Percentiles rank a stretch among this genome's conserved stretches.
Conservation (phyloP, 2,113 vertebrate genomes). For the Varanus komodoensis region DNA sequence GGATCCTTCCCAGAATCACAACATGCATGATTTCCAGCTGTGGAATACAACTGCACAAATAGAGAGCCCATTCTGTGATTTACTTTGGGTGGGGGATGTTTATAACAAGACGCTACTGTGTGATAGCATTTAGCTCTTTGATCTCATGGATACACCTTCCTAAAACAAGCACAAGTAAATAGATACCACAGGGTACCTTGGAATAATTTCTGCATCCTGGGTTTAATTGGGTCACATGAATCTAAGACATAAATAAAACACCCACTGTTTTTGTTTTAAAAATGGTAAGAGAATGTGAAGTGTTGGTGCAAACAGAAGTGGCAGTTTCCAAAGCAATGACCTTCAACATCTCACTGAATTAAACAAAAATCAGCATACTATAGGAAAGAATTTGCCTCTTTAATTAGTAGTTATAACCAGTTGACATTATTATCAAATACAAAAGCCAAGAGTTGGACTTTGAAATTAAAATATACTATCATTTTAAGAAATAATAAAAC, state of each 20-base stretch:
- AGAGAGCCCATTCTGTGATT: conserved; percentile 67
- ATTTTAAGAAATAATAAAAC: background rate
- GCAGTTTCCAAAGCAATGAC: conserved; percentile 19
- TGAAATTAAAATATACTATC: background rate
- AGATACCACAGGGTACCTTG: conserved; percentile 12
- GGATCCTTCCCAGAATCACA: conserved; percentile 38
- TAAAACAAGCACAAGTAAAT: conserved; percentile 27
- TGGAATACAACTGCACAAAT: conserved; percentile 69
- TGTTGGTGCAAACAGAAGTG: conserved; percentile 21
- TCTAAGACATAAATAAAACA: background rate
- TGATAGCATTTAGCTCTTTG: conserved; percentile 51
- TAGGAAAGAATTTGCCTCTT: rapidly evolving
- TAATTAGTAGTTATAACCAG: background rate
- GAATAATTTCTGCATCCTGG: conserved; percentile 24
- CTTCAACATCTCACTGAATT: conserved; percentile 12
- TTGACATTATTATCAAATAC: background rate
- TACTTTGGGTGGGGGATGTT: conserved; percentile 49
- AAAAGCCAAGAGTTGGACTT: background rate
- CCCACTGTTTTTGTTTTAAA: conserved; percentile 22
- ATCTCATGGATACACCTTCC: conserved; percentile 26
- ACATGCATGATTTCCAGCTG: conserved; percentile 71
- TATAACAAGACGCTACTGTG: conserved; percentile 63
- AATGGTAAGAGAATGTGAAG: conserved; percentile 36
- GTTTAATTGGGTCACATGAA: background rate
- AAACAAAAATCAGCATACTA: background rate